Conservation (phyloP, 1,140 invertebrate species). For the Calliphora vicina region DNA sequence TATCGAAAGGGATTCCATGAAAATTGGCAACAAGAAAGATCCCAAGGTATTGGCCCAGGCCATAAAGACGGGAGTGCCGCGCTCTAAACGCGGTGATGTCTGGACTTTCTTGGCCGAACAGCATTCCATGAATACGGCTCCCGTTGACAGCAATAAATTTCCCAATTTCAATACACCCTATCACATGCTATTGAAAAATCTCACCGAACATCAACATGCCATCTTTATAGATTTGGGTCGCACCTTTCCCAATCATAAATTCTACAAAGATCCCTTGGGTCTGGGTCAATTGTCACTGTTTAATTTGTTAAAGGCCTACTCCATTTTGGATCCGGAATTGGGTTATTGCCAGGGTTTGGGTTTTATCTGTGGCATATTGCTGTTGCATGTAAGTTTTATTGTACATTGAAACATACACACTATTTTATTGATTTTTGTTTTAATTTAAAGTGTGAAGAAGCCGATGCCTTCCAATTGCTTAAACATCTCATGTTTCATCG, state of each 20-base stretch:
- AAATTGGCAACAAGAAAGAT: slow-evolving; percentile 73
- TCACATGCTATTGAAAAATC: slow-evolving; percentile 80
- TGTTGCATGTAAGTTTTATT: slow-evolving; percentile 83
- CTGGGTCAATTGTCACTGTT: slow-evolving; percentile 92
- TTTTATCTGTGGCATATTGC: slow-evolving; percentile 91
- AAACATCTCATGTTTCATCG: slow-evolving; percentile 91
- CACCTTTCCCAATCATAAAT: slow-evolving; percentile 93
- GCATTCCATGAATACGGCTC: slow-evolving; percentile 74
- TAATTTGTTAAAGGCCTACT: slow-evolving; percentile 95
- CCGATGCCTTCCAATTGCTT: slow-evolving; percentile 85
- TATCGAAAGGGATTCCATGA: slow-evolving; percentile 71
- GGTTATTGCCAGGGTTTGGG: slow-evolving; percentile 96
- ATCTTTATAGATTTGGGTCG: slow-evolving; percentile 86
- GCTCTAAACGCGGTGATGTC: slow-evolving; percentile 85
- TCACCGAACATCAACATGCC: slow-evolving; percentile 94
- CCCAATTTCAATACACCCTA: slow-evolving; percentile 83
- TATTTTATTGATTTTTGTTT: not conserved
- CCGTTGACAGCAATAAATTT: slow-evolving; percentile 73
- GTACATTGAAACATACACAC: not conserved
- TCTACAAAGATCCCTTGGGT: slow-evolving; percentile 86
- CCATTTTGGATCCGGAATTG: slow-evolving; percentile 90
- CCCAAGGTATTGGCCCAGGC: slow-evolving; percentile 79
- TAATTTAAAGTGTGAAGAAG: slow-evolving; percentile 81
- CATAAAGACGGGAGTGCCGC: slow-evolving; percentile 79
- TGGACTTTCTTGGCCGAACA: slow-evolving; percentile 91